Conservation (phyloP, 2,797 vertebrate genomes). For the Fistularia commersonii region DNA sequence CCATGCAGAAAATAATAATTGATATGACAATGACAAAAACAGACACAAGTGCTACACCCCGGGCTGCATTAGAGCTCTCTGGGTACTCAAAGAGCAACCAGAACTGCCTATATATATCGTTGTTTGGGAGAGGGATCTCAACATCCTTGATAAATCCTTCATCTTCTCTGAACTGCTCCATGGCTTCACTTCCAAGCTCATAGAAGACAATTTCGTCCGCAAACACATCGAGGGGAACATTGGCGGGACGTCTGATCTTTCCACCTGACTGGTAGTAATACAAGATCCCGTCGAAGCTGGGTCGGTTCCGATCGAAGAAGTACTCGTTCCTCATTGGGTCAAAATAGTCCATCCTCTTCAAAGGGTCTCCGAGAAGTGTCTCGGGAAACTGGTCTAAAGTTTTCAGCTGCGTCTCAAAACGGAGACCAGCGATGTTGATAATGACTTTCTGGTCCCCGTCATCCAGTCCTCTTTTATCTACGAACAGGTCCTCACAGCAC, state of each 20-base stretch:
- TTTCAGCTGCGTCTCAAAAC: constrained; percentile 91
- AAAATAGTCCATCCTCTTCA: constrained; percentile 91
- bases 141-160: constrained; percentile 95
- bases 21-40: constrained; percentile 94
- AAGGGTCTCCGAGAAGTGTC: constrained; percentile 86
- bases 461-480: constrained; percentile 77
- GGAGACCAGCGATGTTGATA: constrained; percentile 93
- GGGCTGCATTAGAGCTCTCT: constrained; percentile 91
- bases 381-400: constrained; percentile 92
- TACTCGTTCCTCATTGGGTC: constrained; percentile 98
- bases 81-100: constrained; percentile 98
- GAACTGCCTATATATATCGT: constrained; percentile 87
- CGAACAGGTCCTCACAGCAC: constrained; percentile 79
- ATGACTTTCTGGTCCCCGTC: constrained; percentile 90
- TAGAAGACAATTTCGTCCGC: constrained; percentile 95
- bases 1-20: constrained; percentile 96
- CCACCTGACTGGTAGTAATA: constrained; percentile 98
- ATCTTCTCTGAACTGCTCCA: constrained; percentile 95
- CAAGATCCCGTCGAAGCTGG: constrained; percentile 95
- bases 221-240: constrained; percentile 92
- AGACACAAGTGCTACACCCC: constrained; percentile 90
- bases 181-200: constrained; percentile 87
- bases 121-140: constrained; percentile 85
- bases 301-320: constrained; percentile 94
- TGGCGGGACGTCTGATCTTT: constrained; percentile 91